A percentile compares a stretch with the other conserved stretches of the same genome.
Conservation (phyloP, 2,797 vertebrate genomes). For the Rhynchonycteris naso region DNA sequence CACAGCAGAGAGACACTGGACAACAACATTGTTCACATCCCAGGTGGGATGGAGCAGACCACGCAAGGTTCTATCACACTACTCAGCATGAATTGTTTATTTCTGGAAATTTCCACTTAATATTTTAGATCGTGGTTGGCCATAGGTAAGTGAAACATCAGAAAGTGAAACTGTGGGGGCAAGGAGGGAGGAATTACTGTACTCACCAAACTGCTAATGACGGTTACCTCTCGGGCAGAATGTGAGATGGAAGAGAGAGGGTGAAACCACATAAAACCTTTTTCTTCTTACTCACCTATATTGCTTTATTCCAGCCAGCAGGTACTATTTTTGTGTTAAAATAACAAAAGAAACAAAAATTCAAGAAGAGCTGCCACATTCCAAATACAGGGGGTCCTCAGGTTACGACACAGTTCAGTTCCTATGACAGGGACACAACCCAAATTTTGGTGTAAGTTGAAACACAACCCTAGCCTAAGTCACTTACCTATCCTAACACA, state of each 20-base stretch:
- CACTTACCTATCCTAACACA: no score
- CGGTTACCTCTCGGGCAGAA: neutral
- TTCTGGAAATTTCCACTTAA: neutral
- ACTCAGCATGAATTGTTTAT: neutral
- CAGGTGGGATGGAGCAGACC: neutral
- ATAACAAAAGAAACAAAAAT: constrained; percentile 40
- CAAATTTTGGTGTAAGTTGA: no score
- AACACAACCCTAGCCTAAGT: no score
- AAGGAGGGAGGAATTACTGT: neutral
- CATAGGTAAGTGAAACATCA: neutral
- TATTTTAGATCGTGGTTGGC: neutral
- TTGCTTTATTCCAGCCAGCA: neutral
- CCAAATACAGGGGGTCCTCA: neutral
- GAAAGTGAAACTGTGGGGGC: neutral
- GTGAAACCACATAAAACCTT: neutral
- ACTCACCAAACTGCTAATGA: neutral
- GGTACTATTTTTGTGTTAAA: neutral
- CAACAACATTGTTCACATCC: neutral
- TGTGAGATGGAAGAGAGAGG: neutral
- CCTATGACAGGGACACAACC: no score
- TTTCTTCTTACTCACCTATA: neutral
- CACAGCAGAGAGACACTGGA: neutral
- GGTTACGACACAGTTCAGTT: no score
- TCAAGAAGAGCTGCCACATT: neutral
- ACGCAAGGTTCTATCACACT: neutral